Percentiles rank a stretch among this genome's conserved stretches.
Conservation (phyloP, 2,797 vertebrate genomes). For the Lateolabrax maculatus region DNA sequence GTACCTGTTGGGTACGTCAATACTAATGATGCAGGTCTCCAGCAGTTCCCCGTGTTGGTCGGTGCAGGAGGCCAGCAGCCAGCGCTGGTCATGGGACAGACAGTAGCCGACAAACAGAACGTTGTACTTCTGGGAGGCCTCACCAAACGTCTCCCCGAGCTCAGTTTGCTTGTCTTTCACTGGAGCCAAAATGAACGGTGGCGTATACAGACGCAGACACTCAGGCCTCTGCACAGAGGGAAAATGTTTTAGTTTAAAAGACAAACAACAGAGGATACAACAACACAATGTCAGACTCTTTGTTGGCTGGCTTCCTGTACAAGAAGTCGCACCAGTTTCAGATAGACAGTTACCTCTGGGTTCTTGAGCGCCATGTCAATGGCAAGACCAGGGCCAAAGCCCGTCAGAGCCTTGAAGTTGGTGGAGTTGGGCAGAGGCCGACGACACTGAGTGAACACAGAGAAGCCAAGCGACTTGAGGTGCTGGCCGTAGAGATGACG, state of each 20-base stretch:
- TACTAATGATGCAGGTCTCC: slow-evolving; percentile 98
- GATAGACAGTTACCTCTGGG: slow-evolving; percentile 88
- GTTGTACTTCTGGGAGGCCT: slow-evolving; percentile 98
- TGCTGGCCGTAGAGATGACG: slow-evolving; percentile 96
- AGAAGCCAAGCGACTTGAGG: slow-evolving; percentile 98
- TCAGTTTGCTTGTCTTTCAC: slow-evolving; percentile 99
- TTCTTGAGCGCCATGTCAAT: slow-evolving; percentile 96
- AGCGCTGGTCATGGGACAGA: slow-evolving; percentile 97
- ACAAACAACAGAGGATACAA: not conserved
- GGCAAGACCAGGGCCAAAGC: slow-evolving; percentile 97
- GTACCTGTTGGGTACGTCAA: slow-evolving; percentile 97
- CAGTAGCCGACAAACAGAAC: slow-evolving; percentile 99
- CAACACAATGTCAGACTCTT: not conserved
- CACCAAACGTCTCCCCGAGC: slow-evolving; percentile 97
- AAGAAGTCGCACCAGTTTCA: not conserved
- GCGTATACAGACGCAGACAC: slow-evolving; percentile 95
- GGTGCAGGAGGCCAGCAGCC: slow-evolving; percentile 97
- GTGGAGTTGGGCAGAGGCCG: slow-evolving; percentile 95
- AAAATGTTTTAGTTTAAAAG: slow-evolving; percentile 14
- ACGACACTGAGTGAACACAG: slow-evolving; percentile 97
- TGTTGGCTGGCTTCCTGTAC: not conserved
- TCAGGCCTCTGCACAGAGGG: slow-evolving; percentile 89
- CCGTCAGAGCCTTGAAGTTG: slow-evolving; percentile 97
- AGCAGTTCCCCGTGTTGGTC: slow-evolving; percentile 98
- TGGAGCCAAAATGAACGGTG: slow-evolving; percentile 97